Evolutionary conservation across 35 echinoderm and acorn worm genomes (phyloP), one percentile per base, ranked within the genome.

Genomic region (Heliocidaris tuberculata): DNA sequence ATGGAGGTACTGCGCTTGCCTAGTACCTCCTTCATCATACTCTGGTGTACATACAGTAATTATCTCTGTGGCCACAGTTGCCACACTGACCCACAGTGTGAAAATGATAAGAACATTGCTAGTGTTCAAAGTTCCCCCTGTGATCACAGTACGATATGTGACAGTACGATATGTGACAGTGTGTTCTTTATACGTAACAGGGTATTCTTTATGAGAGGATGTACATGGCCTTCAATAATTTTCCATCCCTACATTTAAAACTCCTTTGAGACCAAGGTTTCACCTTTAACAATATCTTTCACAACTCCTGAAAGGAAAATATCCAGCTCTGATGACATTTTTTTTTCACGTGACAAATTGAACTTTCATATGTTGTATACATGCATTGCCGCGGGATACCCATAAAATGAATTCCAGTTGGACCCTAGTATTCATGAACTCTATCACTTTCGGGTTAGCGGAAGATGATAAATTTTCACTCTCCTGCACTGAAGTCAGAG

Each of bases 381-480:
- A 19, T n/a, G 27, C 35, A 42, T 42, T 42, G 65, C 65, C 27
- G 7, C 7, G 65, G 65, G 65, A n/a, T 78, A 78, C 19, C 65
- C 65, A 78, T n/a, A n/a, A n/a, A 78, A 21, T 78, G 65, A 78
- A 78, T 78, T 78, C 19, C 65, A 78, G 65, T 78, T 24, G 65
- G 65, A 78, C 65, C 65, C 27, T 6, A 27, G 27, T 24, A 70
- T 5, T 70, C 24, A 6, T 78, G 65, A 78, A 78, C 65, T 78
- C 8, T 78, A 19, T 78, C 65, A 27, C 27, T 78, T 78, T 7
- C 65, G 27, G 65, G 65, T 78, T 78, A 6, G 65, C n/a, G 65
- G 21, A n/a, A 78, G 65, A 78, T 78, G 21, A 78, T 78, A 78
- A 70, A 78, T 78, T 78, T n/a, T 78, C 65, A 78, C 65, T 78